These are phyloP conservation scores for Pseudomyrmex flavicornis DNA, from an alignment of 1,140 invertebrate species.

Conservation along the genomic window DNA sequence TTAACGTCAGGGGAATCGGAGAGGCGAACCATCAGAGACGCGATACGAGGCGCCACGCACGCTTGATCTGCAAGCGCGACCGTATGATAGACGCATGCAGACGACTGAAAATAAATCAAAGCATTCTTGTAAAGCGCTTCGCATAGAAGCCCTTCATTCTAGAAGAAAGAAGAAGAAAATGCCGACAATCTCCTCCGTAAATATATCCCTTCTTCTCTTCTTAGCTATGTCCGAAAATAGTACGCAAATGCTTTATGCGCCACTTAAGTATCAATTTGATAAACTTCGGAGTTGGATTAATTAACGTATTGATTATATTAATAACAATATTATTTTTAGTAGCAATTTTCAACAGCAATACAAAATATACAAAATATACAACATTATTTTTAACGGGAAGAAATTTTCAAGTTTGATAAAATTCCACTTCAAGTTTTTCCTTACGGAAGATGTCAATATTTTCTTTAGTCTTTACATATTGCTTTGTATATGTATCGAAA, in stretches of 20 bases:
- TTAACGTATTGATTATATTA: neutral
- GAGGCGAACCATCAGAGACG: neutral
- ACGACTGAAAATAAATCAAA: conserved; percentile 57
- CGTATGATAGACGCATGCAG: conserved; percentile 39
- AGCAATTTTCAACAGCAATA: neutral
- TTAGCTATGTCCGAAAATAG: conserved; percentile 33
- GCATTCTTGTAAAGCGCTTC: conserved; percentile 48
- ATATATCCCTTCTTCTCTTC: conserved; percentile 38
- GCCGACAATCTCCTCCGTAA: conserved; percentile 48
- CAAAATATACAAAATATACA: too few relatives aligned
- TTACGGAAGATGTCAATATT: too few relatives aligned
- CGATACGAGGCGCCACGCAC: conserved; percentile 40
- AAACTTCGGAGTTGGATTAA: neutral
- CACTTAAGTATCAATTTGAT: conserved; percentile 26
- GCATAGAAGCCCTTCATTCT: conserved; percentile 45
- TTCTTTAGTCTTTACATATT: too few relatives aligned
- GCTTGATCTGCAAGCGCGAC: conserved; percentile 36
- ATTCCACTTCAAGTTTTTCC: too few relatives aligned
- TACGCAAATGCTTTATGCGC: conserved; percentile 2
- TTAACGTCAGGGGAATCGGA: conserved; percentile 23
- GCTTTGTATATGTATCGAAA: too few relatives aligned
- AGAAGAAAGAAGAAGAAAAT: conserved; percentile 49
- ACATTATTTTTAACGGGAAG: too few relatives aligned
- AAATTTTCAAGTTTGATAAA: too few relatives aligned
- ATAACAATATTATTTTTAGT: neutral